phyloP scores from a whole-genome alignment of 1,140 invertebrate species.

The Diabrotica undecimpunctata region DNA sequence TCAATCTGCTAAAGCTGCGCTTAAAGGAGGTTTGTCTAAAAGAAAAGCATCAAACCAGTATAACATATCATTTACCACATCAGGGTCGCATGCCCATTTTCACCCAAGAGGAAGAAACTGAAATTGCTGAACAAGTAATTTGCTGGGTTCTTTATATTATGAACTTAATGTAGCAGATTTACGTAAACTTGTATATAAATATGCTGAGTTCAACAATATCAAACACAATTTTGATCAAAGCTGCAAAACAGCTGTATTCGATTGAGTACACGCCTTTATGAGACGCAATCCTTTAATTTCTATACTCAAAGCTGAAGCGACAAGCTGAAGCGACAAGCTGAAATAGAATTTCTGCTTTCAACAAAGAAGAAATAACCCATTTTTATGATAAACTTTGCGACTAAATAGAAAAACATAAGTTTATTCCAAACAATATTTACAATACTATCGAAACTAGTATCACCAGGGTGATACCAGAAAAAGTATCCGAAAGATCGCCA shows the following conservation, averaged over 20 bases:
- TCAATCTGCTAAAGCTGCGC: slow-evolving; percentile 10
- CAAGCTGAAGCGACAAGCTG: too few relatives aligned
- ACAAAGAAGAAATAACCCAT: slow-evolving; percentile 29
- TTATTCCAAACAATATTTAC: too few relatives aligned
- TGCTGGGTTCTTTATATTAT: slow-evolving; percentile 23
- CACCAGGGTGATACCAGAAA: slow-evolving; percentile 30
- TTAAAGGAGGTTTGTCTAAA: slow-evolving; percentile 19
- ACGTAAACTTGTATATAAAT: too few relatives aligned
- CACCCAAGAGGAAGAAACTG: slow-evolving; percentile 36
- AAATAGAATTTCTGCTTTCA: too few relatives aligned
- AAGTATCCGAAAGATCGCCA: slow-evolving; percentile 29
- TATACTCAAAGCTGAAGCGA: too few relatives aligned
- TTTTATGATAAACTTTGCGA: slow-evolving; percentile 27
- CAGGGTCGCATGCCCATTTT: slow-evolving; percentile 36
- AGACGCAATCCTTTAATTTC: too few relatives aligned
- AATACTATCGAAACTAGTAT: slow-evolving; percentile 35
- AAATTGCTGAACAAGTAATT: slow-evolving; percentile 35
- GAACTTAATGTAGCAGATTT: too few relatives aligned
- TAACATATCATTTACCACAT: slow-evolving; percentile 22
- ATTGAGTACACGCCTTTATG: too few relatives aligned
- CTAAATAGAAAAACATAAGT: slow-evolving; percentile 31
- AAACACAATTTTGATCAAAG: too few relatives aligned
- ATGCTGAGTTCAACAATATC: too few relatives aligned
- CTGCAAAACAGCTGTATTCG: too few relatives aligned
- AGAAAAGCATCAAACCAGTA: slow-evolving; percentile 19